A percentile compares a stretch with the other conserved stretches of the same genome.
Evolutionary conservation across 1,140 invertebrate species (phyloP).

Genomic region (Megalonaias nervosa): DNA sequence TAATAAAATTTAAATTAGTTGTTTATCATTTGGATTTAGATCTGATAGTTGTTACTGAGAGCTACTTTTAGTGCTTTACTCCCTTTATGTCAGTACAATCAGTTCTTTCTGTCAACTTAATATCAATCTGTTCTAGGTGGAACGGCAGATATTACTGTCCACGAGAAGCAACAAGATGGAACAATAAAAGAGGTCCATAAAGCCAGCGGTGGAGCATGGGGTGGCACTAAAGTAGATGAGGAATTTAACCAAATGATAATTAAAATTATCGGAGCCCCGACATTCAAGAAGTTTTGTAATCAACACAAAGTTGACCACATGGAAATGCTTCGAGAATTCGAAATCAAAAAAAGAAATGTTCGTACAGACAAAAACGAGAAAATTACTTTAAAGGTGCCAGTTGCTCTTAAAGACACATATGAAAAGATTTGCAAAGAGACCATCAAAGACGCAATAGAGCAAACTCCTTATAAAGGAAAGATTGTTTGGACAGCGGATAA

Average conservation of each 20-base stretch:
- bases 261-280: constrained; percentile 15
- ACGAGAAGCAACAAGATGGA: constrained; percentile 11
- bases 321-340: constrained; percentile 32
- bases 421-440: not conserved
- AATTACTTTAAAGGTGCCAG: constrained; percentile 28
- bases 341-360: constrained; percentile 31
- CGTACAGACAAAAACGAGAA: constrained; percentile 12
- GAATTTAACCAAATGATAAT: constrained; percentile 30
- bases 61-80: no score
- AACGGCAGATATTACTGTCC: constrained; percentile 36
- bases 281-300: constrained; percentile 22
- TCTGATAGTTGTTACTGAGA: no score
- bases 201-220: constrained; percentile 38
- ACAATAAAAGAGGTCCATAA: constrained; percentile 31
- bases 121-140: constrained; percentile 8
- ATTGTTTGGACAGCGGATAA: not conserved
- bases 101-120: no score
- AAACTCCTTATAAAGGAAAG: not conserved
- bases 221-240: constrained; percentile 36
- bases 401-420: constrained; percentile 13
- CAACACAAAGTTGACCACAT: constrained; percentile 20
- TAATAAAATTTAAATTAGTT: no score
- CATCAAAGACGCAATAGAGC: not conserved
- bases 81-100: no score
- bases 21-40: no score